Conservation (phyloP, 2,113 vertebrate genomes). For the Donacobius atricapilla region DNA sequence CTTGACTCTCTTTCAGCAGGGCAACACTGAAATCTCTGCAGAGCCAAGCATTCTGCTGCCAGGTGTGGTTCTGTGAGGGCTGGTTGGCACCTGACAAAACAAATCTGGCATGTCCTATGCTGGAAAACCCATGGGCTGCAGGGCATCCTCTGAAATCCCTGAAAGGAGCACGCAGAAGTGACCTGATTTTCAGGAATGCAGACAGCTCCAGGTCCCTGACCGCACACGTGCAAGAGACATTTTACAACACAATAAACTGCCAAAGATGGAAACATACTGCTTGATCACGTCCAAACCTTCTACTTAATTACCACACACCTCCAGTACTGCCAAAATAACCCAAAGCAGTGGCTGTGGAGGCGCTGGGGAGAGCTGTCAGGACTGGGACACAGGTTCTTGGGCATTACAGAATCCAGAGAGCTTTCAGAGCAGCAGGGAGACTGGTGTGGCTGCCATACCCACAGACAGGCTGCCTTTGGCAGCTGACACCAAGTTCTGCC, state of each 20-base stretch:
- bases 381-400: background rate
- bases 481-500: background rate
- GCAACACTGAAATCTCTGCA: rapidly evolving
- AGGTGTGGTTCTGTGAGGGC: background rate
- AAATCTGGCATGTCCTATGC: background rate
- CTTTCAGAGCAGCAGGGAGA: background rate
- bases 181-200: background rate
- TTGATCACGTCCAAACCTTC: background rate
- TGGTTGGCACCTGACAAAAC: background rate
- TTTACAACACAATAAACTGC: background rate
- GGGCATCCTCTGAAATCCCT: background rate
- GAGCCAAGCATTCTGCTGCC: background rate
- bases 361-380: background rate
- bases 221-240: background rate
- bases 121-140: background rate
- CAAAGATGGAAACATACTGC: background rate
- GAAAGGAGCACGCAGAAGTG: rapidly evolving
- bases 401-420: background rate
- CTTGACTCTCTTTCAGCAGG: background rate
- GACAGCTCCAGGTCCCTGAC: background rate
- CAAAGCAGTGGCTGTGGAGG: background rate
- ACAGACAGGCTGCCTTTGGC: background rate
- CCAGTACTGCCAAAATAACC: background rate
- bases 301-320: background rate
- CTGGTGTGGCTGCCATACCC: background rate